phyloP scores from a whole-genome alignment of 2,888 invertebrate genomes.

The Torymus texanus region DNA sequence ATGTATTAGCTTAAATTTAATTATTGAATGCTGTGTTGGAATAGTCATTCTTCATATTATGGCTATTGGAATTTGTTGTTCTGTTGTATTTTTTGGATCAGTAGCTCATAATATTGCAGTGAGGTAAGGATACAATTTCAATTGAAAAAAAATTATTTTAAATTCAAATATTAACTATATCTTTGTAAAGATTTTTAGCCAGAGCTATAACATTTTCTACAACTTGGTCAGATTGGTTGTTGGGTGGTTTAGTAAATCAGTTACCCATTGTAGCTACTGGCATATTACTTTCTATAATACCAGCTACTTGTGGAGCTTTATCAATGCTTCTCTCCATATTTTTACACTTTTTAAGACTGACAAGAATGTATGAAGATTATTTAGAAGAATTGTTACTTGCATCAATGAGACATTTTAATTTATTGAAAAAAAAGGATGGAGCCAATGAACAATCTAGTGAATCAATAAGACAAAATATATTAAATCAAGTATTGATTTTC shows the following conservation, averaged over 20 bases:
- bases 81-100: conserved; percentile 83
- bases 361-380: conserved; percentile 86
- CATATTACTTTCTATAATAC: conserved; percentile 80
- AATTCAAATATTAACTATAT: conserved; percentile 20
- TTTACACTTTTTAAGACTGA: conserved; percentile 78
- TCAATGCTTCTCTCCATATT: conserved; percentile 77
- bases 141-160: not conserved
- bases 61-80: conserved; percentile 77
- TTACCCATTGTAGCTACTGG: conserved; percentile 83
- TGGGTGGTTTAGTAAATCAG: conserved; percentile 80
- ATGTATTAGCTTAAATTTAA: conserved; percentile 61
- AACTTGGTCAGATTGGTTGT: conserved; percentile 80
- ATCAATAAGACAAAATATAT: conserved; percentile 73
- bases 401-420: conserved; percentile 73
- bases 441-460: conserved; percentile 59
- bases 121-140: conserved; percentile 75
- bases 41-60: conserved; percentile 75
- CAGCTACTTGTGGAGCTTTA: conserved; percentile 85
- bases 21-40: conserved; percentile 66
- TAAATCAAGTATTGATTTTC: conserved; percentile 86
- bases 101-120: conserved; percentile 81
- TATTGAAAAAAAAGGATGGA: conserved; percentile 71
- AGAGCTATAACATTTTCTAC: conserved; percentile 75
- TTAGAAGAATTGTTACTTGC: conserved; percentile 80
- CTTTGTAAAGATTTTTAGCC: conserved; percentile 75